Percentiles rank a stretch among this genome's conserved stretches.
These are phyloP conservation scores for Eulemur rufifrons DNA, from an alignment of 2,113 vertebrate genomes.

Conservation along the genomic window DNA sequence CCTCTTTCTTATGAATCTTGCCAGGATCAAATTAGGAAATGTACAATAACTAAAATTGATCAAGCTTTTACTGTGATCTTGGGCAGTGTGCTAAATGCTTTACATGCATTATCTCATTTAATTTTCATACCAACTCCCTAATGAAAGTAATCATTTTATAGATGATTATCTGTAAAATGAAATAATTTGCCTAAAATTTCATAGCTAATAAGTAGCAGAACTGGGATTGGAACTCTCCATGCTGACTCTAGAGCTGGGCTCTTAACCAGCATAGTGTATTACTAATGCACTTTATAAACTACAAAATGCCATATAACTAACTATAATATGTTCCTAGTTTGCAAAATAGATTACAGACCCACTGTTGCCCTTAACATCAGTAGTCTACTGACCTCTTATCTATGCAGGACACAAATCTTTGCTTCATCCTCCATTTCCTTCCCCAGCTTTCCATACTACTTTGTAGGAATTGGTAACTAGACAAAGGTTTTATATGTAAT, in stretches of 20 bases:
- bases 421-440: not conserved
- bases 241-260: not conserved
- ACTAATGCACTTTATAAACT: not conserved
- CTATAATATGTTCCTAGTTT: not conserved
- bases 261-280: not conserved
- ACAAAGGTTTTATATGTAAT: constrained; percentile 50
- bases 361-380: not conserved
- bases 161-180: not conserved
- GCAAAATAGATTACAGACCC: not conserved
- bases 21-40: constrained; percentile 29
- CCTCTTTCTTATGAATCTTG: not conserved
- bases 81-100: not conserved
- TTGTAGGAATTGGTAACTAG: constrained; percentile 7
- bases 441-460: not conserved
- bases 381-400: not conserved
- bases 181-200: not conserved
- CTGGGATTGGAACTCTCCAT: not conserved
- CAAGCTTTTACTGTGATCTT: not conserved
- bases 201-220: not conserved
- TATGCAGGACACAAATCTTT: not conserved
- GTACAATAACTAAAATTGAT: constrained; percentile 9
- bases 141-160: not conserved
- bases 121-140: not conserved
- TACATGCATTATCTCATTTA: not conserved
- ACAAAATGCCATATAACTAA: not conserved